Conservation (phyloP, 1,140 invertebrate genomes). For the Temnothorax nylanderi region DNA sequence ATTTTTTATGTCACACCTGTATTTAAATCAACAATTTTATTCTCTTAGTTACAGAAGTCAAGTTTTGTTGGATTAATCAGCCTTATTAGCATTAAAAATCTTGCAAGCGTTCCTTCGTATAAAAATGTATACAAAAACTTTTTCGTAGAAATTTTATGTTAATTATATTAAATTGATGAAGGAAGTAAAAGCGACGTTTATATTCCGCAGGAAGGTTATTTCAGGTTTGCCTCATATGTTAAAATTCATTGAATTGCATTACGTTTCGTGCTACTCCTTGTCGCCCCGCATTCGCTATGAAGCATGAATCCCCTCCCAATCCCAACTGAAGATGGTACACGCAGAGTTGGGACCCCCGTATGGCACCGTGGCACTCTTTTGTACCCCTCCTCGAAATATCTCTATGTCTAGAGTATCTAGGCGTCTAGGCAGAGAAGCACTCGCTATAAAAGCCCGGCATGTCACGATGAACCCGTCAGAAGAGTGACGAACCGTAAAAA, state of each 20-base stretch:
- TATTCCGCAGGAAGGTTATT: background rate
- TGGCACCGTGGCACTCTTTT: slow-evolving; percentile 40
- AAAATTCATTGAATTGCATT: slow-evolving; percentile 6
- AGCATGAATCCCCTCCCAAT: slow-evolving; percentile 58
- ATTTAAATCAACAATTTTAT: background rate
- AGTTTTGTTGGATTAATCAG: background rate
- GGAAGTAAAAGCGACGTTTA: background rate
- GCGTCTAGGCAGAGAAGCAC: slow-evolving; percentile 65
- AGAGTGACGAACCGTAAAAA: slow-evolving; percentile 73
- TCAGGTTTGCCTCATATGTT: background rate
- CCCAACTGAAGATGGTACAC: slow-evolving; percentile 64
- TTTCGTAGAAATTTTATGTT: background rate
- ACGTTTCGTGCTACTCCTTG: background rate
- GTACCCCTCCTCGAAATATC: slow-evolving; percentile 69
- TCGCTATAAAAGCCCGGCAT: slow-evolving; percentile 77
- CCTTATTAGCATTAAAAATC: background rate
- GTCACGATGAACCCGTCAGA: slow-evolving; percentile 75
- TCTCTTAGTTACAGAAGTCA: background rate
- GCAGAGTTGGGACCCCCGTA: slow-evolving; percentile 64
- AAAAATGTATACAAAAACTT: background rate
- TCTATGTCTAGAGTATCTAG: slow-evolving; percentile 68
- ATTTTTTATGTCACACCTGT: background rate
- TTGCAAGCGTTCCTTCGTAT: background rate
- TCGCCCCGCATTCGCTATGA: slow-evolving; percentile 25
- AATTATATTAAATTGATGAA: background rate